Base-by-base conservation (phyloP, 2,113 vertebrate genomes). In the Crypturellus undulatus region DNA sequence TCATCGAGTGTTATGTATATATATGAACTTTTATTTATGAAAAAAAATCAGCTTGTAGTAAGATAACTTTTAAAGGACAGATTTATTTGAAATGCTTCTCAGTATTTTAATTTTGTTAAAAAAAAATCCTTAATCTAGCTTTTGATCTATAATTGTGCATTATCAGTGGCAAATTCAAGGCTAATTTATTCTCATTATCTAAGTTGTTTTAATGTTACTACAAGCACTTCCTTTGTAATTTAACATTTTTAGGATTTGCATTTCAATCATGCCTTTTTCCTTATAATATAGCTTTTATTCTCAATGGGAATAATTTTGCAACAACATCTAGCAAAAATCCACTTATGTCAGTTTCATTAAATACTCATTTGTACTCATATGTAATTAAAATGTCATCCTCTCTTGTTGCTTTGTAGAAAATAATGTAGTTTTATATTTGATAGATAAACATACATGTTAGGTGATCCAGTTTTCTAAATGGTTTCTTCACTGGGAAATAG, bases 121-220 rank as follows among this genome's bases (percentile, higher is more conserved):
- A 89, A 19, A 13, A 5, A 30, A 64, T 92, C 2, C 34, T 79
- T 79, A 78, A 77, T 87, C 60, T 80, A 82, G 9, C 15, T 82
- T 67, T 88, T 79, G 34, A 84, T 67, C 49, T 86, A 70, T 68
- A 86, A 78, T 36, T 90, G 19, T 80, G 89, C 9, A 79, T 82
- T 84, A 89, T 71, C 40, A 71, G 45, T 70, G 51, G 68, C 64
- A 96, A 96, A 91, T 91, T 82, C 87, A 60, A 28, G 7, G 79
- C 40, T 82, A 90, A 89, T 91, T 89, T 85, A 79, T 94, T 97
- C 36, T 79, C 17, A 95, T 91, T 84, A 79, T 51, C 40, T n/a
- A 45, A 64, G 6, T 80, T 90, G 79, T 85, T 95, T 89, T 83
- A 59, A 77, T 83, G 32, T 6, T 75, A 78, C 6, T 90, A 30